Percentiles rank a stretch among this genome's conserved stretches.
Conservation (phyloP, 2,888 invertebrate species). For the Ochropleura leucogaster region DNA sequence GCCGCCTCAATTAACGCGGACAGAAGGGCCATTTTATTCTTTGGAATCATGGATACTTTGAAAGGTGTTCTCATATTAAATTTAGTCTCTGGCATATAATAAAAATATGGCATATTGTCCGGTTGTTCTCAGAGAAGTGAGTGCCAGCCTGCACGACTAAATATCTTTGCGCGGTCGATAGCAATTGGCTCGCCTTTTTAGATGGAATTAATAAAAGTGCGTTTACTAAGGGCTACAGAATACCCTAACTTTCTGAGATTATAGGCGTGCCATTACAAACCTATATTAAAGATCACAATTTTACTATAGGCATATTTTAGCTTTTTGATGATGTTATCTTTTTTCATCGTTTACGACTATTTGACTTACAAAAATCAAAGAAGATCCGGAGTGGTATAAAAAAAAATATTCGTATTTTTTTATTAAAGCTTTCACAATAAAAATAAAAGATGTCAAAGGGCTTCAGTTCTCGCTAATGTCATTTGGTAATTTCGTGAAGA, state of each 20-base stretch:
- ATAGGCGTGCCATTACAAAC: neutral
- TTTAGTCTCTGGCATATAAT: neutral
- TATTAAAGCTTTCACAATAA: slow-evolving; percentile 37
- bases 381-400: slow-evolving; percentile 17
- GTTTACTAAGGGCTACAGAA: neutral
- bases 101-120: too few species aligned
- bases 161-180: too few species aligned
- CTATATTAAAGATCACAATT: neutral
- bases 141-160: too few species aligned
- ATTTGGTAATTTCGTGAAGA: slow-evolving; percentile 52
- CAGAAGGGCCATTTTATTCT: slow-evolving; percentile 21
- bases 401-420: slow-evolving; percentile 32
- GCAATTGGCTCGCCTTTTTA: neutral
- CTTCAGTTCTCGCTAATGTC: slow-evolving; percentile 44
- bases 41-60: slow-evolving; percentile 3
- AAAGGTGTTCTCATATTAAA: neutral
- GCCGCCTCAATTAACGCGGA: slow-evolving; percentile 38
- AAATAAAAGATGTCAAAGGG: slow-evolving; percentile 53
- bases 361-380: slow-evolving; percentile 21
- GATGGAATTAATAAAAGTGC: neutral
- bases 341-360: neutral
- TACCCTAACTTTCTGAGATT: neutral
- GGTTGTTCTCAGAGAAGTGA: too few species aligned
- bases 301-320: too few species aligned
- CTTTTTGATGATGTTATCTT: neutral